Conservation (phyloP, 2,113 vertebrate genomes). For the Aptenodytes forsteri region DNA sequence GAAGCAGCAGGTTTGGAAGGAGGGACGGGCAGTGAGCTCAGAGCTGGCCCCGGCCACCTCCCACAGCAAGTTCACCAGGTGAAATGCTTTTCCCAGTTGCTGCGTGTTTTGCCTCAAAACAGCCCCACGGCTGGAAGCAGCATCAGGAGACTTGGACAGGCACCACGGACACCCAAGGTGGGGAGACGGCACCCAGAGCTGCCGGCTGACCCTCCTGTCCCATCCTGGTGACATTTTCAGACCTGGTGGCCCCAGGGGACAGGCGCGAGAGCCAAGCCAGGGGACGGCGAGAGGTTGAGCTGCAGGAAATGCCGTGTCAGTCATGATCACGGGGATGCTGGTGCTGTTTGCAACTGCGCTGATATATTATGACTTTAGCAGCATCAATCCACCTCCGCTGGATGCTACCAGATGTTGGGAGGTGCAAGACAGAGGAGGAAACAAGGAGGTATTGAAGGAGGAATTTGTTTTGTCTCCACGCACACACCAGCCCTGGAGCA, state of each 20-base stretch:
- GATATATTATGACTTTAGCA: background rate
- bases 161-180: background rate
- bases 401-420: conserved; percentile 19
- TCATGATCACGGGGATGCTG: background rate
- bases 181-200: background rate
- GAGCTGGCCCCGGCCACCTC: background rate
- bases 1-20: background rate
- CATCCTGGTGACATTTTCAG: background rate
- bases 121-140: background rate
- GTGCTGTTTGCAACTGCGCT: rapidly evolving
- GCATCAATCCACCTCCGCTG: background rate
- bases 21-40: background rate
- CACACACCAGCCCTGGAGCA: background rate
- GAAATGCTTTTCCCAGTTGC: background rate
- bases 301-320: background rate
- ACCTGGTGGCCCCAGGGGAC: background rate
- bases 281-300: background rate
- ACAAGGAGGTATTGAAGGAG: background rate
- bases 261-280: rapidly evolving
- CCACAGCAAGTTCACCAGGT: background rate
- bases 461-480: background rate
- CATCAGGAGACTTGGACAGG: background rate
- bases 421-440: background rate
- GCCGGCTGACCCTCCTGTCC: background rate
- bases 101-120: background rate